Evolutionary conservation across 2,797 vertebrate species (phyloP).

Genomic region (Acanthornis magna): DNA sequence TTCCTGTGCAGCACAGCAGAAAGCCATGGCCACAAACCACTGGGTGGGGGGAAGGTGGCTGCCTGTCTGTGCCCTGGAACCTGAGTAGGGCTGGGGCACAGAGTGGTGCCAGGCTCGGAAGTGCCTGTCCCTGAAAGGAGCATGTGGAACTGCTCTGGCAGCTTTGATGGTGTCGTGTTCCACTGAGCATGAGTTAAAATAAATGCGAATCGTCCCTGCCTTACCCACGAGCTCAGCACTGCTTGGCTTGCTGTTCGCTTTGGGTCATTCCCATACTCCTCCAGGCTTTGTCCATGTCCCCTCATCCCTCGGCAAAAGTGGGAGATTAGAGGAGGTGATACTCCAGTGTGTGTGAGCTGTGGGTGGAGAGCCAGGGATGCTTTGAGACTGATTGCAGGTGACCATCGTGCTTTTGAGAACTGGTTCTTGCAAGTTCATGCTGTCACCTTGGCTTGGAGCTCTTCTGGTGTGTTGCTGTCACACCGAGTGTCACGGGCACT

Average conservation of each 20-base stretch:
- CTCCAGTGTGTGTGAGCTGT: not conserved
- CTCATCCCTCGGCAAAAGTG: rapidly evolving
- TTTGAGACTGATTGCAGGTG: not conserved
- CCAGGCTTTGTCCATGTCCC: not conserved
- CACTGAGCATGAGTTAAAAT: not conserved
- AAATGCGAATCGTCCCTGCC: not conserved
- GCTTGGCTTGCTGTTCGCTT: not conserved
- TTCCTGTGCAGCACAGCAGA: not conserved
- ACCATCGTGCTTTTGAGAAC: not conserved
- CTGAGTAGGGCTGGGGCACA: not conserved
- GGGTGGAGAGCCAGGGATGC: not conserved
- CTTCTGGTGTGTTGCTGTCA: not conserved
- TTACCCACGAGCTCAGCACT: not conserved
- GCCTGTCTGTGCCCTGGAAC: not conserved
- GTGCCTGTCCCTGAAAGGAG: not conserved
- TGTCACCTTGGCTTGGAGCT: not conserved
- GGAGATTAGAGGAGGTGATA: not conserved
- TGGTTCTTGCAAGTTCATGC: not conserved
- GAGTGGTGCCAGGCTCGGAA: not conserved
- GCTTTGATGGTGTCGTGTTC: not conserved
- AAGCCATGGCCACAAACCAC: not conserved
- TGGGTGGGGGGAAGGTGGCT: not conserved
- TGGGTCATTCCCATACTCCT: not conserved
- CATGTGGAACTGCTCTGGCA: not conserved
- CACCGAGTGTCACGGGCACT: not conserved